A percentile compares a stretch with the other conserved stretches of the same genome.
These are phyloP conservation scores for Nerophis lumbriciformis DNA, from an alignment of 2,113 vertebrate genomes.

Conservation along the genomic window DNA sequence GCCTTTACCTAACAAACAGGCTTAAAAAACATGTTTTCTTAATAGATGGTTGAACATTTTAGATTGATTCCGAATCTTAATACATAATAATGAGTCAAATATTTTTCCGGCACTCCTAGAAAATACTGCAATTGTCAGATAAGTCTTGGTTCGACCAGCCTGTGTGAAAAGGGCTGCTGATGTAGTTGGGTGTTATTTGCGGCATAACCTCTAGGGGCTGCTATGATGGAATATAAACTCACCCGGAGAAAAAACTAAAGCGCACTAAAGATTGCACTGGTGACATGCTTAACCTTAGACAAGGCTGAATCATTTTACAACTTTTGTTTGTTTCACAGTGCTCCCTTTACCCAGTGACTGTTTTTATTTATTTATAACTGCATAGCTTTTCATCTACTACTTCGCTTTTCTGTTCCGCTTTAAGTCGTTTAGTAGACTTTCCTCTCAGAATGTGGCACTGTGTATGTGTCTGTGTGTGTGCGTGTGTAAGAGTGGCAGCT, in stretches of 20 bases:
- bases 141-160: no score
- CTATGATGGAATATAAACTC: conserved; percentile 8
- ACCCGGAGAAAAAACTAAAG: conserved; percentile 13
- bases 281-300: conserved; percentile 7
- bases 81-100: no score
- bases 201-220: conserved; percentile 9
- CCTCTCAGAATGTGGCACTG: conserved; percentile 28
- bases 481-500: conserved; percentile 56
- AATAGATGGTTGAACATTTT: no score
- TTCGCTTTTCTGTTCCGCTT: conserved; percentile 28
- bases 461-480: conserved; percentile 8
- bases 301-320: conserved; percentile 11
- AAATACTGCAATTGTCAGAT: no score
- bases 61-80: no score
- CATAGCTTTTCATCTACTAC: conserved; percentile 29
- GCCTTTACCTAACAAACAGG: no score
- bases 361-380: conserved; percentile 32
- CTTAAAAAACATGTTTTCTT: no score
- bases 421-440: conserved; percentile 57
- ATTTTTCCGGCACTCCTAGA: no score
- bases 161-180: not conserved
- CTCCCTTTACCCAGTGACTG: conserved; percentile 22
- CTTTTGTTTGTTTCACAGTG: conserved; percentile 26
- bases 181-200: conserved; percentile 3
- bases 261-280: conserved; percentile 12